A percentile compares a stretch with the other conserved stretches of the same genome.
These are phyloP conservation scores for Tipula helvola DNA, from an alignment of 2,888 invertebrate genomes.

Conservation along the genomic window DNA sequence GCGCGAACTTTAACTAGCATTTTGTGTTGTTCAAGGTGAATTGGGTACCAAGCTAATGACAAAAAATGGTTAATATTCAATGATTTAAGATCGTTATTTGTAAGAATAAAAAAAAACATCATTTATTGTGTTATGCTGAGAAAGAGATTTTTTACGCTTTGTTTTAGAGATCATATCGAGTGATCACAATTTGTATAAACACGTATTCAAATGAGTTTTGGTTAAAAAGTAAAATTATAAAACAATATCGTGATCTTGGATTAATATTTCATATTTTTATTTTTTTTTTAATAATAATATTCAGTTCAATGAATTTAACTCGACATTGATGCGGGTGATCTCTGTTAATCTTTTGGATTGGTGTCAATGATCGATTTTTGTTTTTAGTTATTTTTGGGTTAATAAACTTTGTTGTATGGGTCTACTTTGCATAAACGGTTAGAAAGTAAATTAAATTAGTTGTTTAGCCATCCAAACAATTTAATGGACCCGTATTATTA, in stretches of 20 bases:
- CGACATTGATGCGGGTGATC: background rate
- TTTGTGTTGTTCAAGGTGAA: background rate
- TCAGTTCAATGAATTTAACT: background rate
- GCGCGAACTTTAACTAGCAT: background rate
- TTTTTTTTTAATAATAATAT: background rate
- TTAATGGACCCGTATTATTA: background rate
- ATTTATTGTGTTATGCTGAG: background rate
- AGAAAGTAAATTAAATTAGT: background rate
- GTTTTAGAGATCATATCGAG: background rate
- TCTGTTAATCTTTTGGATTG: background rate
- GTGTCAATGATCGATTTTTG: background rate
- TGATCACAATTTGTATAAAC: background rate
- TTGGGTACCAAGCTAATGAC: background rate
- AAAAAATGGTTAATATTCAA: background rate
- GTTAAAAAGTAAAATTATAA: background rate
- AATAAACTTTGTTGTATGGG: background rate
- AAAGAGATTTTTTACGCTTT: background rate
- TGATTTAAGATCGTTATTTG: background rate
- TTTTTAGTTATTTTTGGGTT: background rate
- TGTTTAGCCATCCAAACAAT: background rate
- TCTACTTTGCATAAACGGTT: background rate
- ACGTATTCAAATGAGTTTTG: background rate
- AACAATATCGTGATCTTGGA: background rate
- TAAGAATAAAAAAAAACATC: background rate
- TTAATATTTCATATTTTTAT: background rate